phyloP scores from a whole-genome alignment of 1,140 invertebrate genomes.

The Paramacrobiotus metropolitanus region DNA sequence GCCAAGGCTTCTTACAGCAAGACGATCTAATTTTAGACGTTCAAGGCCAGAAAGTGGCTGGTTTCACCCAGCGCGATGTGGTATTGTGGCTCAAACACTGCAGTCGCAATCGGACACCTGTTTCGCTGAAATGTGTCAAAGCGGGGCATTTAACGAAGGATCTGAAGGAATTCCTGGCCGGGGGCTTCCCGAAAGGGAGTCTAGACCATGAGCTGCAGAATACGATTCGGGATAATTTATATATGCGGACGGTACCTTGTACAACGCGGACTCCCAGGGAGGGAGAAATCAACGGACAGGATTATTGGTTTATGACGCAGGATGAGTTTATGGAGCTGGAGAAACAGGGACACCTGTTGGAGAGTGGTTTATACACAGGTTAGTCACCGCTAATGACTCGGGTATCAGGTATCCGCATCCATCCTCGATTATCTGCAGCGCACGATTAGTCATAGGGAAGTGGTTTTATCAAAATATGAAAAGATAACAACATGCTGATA shows the following conservation, averaged over 20 bases:
- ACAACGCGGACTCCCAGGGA: constrained; percentile 33
- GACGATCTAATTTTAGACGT: constrained; percentile 35
- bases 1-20: no score
- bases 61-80: constrained; percentile 35
- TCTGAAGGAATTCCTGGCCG: constrained; percentile 34
- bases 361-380: constrained; percentile 42
- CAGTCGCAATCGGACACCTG: constrained; percentile 30
- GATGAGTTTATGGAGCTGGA: constrained; percentile 37
- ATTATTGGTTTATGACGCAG: constrained; percentile 35
- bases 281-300: constrained; percentile 37
- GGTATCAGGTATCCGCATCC: no score
- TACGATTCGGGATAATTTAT: constrained; percentile 41
- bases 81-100: constrained; percentile 33
- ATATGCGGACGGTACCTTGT: constrained; percentile 40
- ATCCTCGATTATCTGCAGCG: no score
- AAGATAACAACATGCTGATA: no score
- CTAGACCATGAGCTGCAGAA: constrained; percentile 41
- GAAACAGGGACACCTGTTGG: constrained; percentile 34
- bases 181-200: constrained; percentile 36
- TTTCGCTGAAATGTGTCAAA: constrained; percentile 20
- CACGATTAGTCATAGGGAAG: no score
- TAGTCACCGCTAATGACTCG: no score
- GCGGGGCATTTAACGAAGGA: constrained; percentile 25
- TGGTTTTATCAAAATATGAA: no score
- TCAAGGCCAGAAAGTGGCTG: constrained; percentile 36